A percentile compares a stretch with the other conserved stretches of the same genome.
phyloP scores from a whole-genome alignment of 2,113 vertebrate genomes.

The Otis tarda region DNA sequence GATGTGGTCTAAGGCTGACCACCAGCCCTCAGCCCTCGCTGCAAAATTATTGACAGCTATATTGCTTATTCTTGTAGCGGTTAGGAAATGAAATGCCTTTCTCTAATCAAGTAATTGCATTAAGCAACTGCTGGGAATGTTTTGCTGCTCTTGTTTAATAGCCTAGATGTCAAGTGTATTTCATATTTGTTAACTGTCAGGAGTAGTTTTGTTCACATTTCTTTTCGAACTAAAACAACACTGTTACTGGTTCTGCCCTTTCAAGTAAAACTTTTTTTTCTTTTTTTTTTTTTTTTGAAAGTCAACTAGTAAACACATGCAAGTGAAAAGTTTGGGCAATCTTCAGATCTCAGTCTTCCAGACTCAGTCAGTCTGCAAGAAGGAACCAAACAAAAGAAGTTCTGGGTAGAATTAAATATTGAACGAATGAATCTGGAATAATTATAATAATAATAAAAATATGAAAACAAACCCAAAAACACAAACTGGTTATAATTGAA shows the following conservation, averaged over 20 bases:
- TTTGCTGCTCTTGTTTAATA: conserved; percentile 51
- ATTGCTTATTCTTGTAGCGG: conserved; percentile 82
- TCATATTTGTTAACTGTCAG: conserved; percentile 72
- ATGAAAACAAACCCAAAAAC: not conserved
- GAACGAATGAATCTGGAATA: not conserved
- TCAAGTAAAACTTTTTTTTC: not conserved
- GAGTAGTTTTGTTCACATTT: conserved; percentile 65
- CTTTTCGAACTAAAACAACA: conserved; percentile 48
- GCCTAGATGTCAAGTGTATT: conserved; percentile 39
- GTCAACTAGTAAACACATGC: not conserved
- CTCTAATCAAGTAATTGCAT: conserved; percentile 76
- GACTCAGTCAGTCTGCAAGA: not conserved
- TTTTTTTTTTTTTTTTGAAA: not conserved
- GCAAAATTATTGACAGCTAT: conserved; percentile 80
- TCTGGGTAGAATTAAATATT: not conserved
- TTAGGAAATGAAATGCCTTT: conserved; percentile 70
- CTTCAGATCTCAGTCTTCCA: not conserved
- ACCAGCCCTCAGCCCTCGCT: conserved; percentile 45
- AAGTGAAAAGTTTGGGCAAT: not conserved
- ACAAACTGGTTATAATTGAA: not conserved
- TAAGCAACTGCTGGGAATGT: conserved; percentile 72
- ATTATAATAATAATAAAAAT: not conserved
- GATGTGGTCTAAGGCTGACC: conserved; percentile 70
- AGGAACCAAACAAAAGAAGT: not conserved
- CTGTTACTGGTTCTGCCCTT: not conserved